A percentile compares a stretch with the other conserved stretches of the same genome.
These are phyloP conservation scores for Hydrochoerus hydrochaeris DNA, from an alignment of 2,113 vertebrate genomes.

Conservation along the genomic window DNA sequence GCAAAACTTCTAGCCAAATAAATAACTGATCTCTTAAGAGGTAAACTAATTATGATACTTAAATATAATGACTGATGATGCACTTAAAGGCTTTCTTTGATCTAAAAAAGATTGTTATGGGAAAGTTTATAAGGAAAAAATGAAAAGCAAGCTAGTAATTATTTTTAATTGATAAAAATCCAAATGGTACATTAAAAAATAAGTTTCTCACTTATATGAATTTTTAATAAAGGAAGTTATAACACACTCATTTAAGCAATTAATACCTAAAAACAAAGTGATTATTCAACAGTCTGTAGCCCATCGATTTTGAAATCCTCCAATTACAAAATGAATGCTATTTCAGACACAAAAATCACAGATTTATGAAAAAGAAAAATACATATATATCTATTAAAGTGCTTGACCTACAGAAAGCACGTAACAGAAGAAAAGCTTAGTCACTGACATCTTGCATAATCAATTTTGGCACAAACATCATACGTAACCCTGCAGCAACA, in stretches of 20 bases:
- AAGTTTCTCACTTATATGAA: neutral
- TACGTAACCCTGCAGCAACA: conserved; percentile 12
- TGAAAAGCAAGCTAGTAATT: neutral
- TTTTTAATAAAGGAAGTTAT: neutral
- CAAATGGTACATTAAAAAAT: neutral
- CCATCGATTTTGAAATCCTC: neutral
- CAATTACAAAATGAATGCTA: neutral
- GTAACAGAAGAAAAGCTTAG: conserved; percentile 51
- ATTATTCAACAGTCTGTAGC: neutral
- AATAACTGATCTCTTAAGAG: conserved; percentile 62
- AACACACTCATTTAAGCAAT: neutral
- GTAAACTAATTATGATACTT: conserved; percentile 63
- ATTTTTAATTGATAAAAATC: conserved; percentile 43
- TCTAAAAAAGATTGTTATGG: conserved; percentile 52
- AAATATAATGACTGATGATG: conserved; percentile 59
- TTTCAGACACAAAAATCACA: neutral
- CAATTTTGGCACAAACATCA: neutral
- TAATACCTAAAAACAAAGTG: neutral
- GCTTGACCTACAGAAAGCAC: conserved; percentile 48
- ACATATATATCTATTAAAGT: conserved; percentile 33
- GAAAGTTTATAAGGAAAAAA: neutral
- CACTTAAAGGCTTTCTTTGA: conserved; percentile 42
- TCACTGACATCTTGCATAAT: conserved; percentile 57
- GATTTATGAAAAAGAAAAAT: conserved; percentile 29
- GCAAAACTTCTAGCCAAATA: conserved; percentile 52